phyloP scores from a whole-genome alignment of 2,888 invertebrate species.

The Dynastes hyllus region DNA sequence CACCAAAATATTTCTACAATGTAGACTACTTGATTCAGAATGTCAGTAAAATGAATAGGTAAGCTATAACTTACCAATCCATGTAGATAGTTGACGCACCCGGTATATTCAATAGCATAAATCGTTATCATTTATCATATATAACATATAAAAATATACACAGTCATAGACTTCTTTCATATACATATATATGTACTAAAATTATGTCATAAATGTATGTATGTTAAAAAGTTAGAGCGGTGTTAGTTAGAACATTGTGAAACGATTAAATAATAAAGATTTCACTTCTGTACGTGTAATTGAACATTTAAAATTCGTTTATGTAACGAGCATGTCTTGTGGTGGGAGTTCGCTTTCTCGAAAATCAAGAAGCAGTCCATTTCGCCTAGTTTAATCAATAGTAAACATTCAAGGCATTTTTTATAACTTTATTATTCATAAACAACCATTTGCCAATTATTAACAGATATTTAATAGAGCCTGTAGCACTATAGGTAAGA shows the following conservation, averaged over 20 bases:
- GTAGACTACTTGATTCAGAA: too few relatives aligned
- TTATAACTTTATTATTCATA: not conserved
- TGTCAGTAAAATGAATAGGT: not conserved
- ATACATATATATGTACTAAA: not conserved
- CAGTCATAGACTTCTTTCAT: not conserved
- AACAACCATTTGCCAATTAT: too few relatives aligned
- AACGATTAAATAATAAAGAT: constrained; percentile 47
- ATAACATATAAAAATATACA: too few relatives aligned
- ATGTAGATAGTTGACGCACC: not conserved
- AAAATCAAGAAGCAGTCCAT: constrained; percentile 20
- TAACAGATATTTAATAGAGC: too few relatives aligned
- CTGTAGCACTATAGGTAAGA: too few relatives aligned
- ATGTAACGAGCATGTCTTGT: constrained; percentile 44
- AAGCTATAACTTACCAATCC: not conserved
- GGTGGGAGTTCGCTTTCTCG: constrained; percentile 35
- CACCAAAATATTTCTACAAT: too few relatives aligned
- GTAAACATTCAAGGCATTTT: not conserved
- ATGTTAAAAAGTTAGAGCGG: not conserved
- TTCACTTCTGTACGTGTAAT: constrained; percentile 47
- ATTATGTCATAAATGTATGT: constrained; percentile 1
- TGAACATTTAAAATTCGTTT: constrained; percentile 49
- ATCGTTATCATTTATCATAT: too few relatives aligned
- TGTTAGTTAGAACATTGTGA: constrained; percentile 19
- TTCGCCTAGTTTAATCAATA: not conserved
- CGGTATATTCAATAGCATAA: too few relatives aligned